These are phyloP conservation scores for Oreotragus oreotragus DNA, from an alignment of 2,113 vertebrate species.

Conservation along the genomic window DNA sequence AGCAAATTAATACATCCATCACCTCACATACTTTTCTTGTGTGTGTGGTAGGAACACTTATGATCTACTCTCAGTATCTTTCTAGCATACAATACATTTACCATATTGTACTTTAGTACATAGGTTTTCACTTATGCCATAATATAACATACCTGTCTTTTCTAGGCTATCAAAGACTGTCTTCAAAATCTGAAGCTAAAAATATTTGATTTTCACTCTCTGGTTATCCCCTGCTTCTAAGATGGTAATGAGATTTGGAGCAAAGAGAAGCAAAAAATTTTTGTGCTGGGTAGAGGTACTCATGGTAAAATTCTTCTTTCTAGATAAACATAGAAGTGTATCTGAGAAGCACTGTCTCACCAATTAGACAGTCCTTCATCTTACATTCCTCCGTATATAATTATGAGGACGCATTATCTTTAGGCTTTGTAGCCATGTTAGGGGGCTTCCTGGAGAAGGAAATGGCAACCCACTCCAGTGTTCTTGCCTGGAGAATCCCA, in stretches of 20 bases:
- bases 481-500: too few species aligned
- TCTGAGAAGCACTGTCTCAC: neutral
- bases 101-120: neutral
- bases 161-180: neutral
- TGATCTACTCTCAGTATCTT: neutral
- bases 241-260: neutral
- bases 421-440: neutral
- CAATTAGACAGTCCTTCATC: neutral
- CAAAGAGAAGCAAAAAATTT: neutral
- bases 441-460: neutral
- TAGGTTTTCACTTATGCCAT: neutral
- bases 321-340: neutral
- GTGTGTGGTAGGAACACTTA: neutral
- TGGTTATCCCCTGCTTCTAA: neutral
- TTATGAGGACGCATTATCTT: neutral
- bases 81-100: neutral
- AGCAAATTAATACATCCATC: neutral
- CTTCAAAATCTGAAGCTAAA: neutral
- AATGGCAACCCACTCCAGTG: too few species aligned
- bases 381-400: neutral
- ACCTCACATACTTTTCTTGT: neutral
- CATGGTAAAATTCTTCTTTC: neutral
- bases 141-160: neutral
- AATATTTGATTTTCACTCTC: neutral
- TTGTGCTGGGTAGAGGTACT: neutral